Evolutionary conservation across 2,113 vertebrate species (phyloP), one percentile per base, ranked within the genome.

Genomic region (Trachemys scripta): DNA sequence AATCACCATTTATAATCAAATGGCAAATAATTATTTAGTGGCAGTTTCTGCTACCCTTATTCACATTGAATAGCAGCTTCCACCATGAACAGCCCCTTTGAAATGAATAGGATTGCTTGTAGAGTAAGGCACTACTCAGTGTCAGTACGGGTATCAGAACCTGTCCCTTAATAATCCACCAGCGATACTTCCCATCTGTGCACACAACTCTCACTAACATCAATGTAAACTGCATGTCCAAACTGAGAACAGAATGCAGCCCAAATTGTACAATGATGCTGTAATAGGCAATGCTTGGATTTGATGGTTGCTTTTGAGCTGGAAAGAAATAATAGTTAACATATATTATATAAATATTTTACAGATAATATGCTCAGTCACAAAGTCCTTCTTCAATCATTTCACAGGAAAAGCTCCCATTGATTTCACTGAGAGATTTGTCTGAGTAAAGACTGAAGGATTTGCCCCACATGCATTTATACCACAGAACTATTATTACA

Each of bases 401-500:
- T 88, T 85, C 96, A 94, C 81, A 85, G 69, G 76, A 7, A 91
- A 93, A 94, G 94, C 88, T 88, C 16, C 94, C 93, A 38, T 91
- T 94, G 47, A 95, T 95, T 84, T 85, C 50, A 19, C 9, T 38
- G 65, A 38, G 19, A 72, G 5, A 19, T 20, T 78, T 78, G 22
- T 45, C 72, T 90, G 93, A 88, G 89, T 88, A 91, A 89, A 92
- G 62, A 27, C 57, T 3, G 3, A 11, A 22, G n/a, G 16, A 96
- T 97, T 95, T 90, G 76, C 79, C 91, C 92, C 65, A 92, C 93
- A 89, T 95, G 54, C 79, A 35, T 12, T 91, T 95, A 79, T 80
- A 93, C 76, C 75, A 75, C 54, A 69, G 76, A 91, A 87, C 75
- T 76, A 86, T 69, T 96, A 95, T 91, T 97, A 97, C 89, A 90